Percentiles rank a stretch among this genome's conserved stretches.
These are phyloP conservation scores for Hymenochirus boettgeri DNA, from an alignment of 2,113 vertebrate species.

Conservation along the genomic window DNA sequence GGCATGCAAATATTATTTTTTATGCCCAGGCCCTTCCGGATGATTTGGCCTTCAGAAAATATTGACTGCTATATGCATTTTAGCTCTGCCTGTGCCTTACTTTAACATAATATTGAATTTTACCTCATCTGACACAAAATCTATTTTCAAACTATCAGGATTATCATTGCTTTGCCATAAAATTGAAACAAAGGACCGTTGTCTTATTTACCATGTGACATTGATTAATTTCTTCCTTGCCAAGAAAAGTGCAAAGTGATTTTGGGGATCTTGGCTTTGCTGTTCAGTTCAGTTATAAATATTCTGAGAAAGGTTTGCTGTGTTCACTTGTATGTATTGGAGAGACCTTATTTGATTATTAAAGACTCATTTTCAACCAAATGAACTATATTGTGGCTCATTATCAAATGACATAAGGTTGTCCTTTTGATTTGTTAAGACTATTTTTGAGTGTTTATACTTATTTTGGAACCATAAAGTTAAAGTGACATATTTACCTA, in stretches of 20 bases:
- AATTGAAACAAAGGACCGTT: not conserved
- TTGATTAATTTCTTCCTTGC: constrained; percentile 19
- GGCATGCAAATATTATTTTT: no score
- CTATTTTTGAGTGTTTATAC: no score
- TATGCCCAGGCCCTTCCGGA: no score
- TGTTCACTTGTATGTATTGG: constrained; percentile 10
- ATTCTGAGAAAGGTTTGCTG: constrained; percentile 15
- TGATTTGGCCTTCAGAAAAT: no score
- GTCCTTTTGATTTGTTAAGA: no score
- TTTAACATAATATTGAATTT: not conserved
- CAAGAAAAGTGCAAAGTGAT: not conserved
- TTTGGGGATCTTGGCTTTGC: not conserved
- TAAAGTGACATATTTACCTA: no score
- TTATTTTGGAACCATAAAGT: no score
- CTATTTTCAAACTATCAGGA: not conserved
- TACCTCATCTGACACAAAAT: not conserved
- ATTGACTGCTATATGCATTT: no score
- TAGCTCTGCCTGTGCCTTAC: no score
- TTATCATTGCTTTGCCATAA: not conserved
- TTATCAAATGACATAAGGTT: no score
- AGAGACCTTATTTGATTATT: constrained; percentile 23
- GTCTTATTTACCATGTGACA: not conserved
- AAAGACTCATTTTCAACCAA: constrained; percentile 39
- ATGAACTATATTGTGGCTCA: no score
- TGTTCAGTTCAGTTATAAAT: constrained; percentile 13